Evolutionary conservation across 2,797 vertebrate species (phyloP).

Genomic region (Eremophila alpestris): DNA sequence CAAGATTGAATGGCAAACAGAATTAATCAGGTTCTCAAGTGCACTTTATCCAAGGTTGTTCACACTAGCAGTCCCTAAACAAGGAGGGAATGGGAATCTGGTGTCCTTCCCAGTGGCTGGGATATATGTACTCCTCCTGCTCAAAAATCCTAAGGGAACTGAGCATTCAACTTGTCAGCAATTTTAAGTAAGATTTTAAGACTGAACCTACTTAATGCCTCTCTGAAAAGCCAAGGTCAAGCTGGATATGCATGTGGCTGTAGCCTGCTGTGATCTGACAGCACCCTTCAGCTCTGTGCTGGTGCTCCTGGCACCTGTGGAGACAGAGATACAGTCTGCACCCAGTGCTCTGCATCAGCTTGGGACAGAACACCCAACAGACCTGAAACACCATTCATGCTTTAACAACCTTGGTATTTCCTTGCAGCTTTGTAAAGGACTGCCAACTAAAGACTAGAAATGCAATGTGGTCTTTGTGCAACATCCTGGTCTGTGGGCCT

Average conservation of each 20-base stretch:
- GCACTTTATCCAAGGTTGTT: background rate
- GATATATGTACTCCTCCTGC: background rate
- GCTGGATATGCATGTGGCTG: background rate
- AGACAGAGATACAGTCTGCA: background rate
- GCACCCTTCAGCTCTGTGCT: background rate
- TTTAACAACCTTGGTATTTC: background rate
- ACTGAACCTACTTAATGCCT: background rate
- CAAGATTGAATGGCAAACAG: background rate
- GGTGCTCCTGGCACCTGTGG: background rate
- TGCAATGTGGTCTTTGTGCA: background rate
- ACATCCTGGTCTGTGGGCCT: background rate
- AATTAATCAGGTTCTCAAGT: background rate
- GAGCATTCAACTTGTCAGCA: background rate
- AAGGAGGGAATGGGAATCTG: background rate
- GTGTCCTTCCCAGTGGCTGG: background rate
- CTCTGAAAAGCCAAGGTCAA: background rate
- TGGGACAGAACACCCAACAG: rapidly evolving
- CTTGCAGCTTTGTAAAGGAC: background rate
- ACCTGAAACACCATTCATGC: background rate
- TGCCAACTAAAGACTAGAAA: background rate
- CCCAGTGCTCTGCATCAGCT: background rate
- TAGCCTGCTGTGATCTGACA: background rate
- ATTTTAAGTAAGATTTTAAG: conserved; percentile 2
- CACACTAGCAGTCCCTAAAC: background rate
- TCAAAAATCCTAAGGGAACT: background rate